phyloP scores from a whole-genome alignment of 2,888 invertebrate genomes.

The Catocala fraxini region DNA sequence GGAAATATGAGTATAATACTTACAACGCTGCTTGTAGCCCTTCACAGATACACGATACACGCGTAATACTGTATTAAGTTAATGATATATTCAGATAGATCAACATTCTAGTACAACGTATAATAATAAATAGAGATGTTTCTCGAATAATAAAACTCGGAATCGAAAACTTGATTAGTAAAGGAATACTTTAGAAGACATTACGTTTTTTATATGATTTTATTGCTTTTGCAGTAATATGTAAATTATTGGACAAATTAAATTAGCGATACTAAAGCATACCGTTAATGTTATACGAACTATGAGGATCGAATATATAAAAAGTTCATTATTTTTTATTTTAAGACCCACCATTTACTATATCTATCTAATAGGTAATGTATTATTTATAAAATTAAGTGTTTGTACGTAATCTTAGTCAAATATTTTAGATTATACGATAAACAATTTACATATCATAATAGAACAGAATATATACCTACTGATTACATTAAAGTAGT shows the following conservation, averaged over 20 bases:
- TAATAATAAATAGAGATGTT: conserved; percentile 17
- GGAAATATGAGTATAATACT: too few species aligned
- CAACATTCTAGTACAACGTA: conserved; percentile 4
- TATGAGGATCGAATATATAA: conserved; percentile 13
- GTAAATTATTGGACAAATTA: conserved; percentile 48
- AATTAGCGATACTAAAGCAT: conserved; percentile 30
- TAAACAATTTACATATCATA: conserved; percentile 40
- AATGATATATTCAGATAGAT: conserved; percentile 3
- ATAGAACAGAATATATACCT: conserved; percentile 8
- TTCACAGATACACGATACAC: too few species aligned
- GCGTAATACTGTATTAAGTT: background rate
- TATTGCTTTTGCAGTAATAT: conserved; percentile 50
- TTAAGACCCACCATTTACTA: conserved; percentile 18
- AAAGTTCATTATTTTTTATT: conserved; percentile 19
- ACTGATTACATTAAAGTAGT: conserved; percentile 1
- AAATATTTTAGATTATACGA: conserved; percentile 23
- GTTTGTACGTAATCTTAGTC: conserved; percentile 29
- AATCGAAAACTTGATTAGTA: conserved; percentile 44
- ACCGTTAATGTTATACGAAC: conserved; percentile 30
- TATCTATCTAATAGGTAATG: conserved; percentile 13
- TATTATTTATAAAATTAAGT: conserved; percentile 32
- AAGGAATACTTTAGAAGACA: conserved; percentile 44
- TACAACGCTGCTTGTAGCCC: too few species aligned
- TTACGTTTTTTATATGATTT: conserved; percentile 50
- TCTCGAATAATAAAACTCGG: conserved; percentile 33